Conservation (phyloP, 2,113 vertebrate genomes). For the Psettodes erumei region DNA sequence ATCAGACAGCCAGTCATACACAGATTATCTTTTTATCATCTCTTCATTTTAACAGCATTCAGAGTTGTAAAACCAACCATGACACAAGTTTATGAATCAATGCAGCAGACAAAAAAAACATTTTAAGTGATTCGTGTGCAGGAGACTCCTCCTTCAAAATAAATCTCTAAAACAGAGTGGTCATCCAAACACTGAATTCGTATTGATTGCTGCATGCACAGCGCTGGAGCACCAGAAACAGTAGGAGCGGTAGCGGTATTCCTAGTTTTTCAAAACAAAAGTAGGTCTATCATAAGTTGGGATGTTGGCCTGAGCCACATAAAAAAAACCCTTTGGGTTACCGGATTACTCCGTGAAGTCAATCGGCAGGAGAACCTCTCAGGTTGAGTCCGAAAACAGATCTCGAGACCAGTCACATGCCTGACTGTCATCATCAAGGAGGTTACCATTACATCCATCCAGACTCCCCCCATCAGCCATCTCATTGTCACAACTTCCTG, state of each 20-base stretch:
- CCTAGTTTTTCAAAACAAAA: neutral
- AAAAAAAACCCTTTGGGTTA: neutral
- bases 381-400: constrained; percentile 72
- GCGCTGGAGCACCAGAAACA: neutral
- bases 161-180: neutral
- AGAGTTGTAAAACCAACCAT: neutral
- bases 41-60: neutral
- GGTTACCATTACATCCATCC: neutral
- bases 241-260: neutral
- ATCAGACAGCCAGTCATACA: neutral
- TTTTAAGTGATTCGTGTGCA: neutral
- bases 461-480: neutral
- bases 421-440: constrained; percentile 18
- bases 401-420: constrained; percentile 74
- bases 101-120: too few relatives aligned
- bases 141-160: neutral
- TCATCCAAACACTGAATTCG: neutral
- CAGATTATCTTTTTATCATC: neutral
- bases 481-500: neutral
- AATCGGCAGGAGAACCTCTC: neutral
- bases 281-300: neutral
- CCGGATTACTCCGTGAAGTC: neutral
- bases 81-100: neutral
- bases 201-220: neutral
- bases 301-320: neutral